Percentiles rank a stretch among this genome's conserved stretches.
phyloP scores from a whole-genome alignment of 2,113 vertebrate species.

The Aviceda subcristata region DNA sequence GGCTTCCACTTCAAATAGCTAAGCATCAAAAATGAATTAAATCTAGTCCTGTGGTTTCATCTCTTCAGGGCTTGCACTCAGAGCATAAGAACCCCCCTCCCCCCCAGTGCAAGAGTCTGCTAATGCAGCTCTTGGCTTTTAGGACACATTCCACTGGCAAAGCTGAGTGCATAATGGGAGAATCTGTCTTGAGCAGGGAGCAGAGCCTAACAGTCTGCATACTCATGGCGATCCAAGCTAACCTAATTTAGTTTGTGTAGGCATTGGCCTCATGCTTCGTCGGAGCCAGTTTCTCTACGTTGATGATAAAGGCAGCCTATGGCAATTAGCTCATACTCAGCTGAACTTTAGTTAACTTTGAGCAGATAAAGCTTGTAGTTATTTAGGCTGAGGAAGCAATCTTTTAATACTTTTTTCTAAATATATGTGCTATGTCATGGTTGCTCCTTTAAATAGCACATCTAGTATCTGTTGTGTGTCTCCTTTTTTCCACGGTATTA shows the following conservation, averaged over 20 bases:
- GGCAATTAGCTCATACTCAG: not conserved
- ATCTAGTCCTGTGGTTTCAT: accelerated
- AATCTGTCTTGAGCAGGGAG: not conserved
- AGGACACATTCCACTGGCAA: not conserved
- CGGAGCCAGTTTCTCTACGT: accelerated
- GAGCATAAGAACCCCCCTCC: not conserved
- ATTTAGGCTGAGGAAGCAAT: not conserved
- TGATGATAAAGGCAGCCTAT: not conserved
- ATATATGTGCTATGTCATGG: too few species aligned
- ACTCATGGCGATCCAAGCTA: not conserved
- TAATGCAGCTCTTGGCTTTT: not conserved
- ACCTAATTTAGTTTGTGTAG: not conserved
- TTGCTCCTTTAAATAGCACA: not conserved
- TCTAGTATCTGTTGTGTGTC: not conserved
- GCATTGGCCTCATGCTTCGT: not conserved
- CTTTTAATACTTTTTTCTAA: not conserved
- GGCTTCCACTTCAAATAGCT: not conserved
- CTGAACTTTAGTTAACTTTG: not conserved
- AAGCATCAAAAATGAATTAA: not conserved
- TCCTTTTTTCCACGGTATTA: not conserved
- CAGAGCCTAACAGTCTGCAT: not conserved
- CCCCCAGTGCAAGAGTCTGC: not conserved
- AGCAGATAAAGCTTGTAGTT: not conserved
- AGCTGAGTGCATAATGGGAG: not conserved
- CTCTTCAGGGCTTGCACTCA: not conserved